Evolutionary conservation across 2,113 vertebrate genomes (phyloP).

Genomic region (Tyrannus savana): DNA sequence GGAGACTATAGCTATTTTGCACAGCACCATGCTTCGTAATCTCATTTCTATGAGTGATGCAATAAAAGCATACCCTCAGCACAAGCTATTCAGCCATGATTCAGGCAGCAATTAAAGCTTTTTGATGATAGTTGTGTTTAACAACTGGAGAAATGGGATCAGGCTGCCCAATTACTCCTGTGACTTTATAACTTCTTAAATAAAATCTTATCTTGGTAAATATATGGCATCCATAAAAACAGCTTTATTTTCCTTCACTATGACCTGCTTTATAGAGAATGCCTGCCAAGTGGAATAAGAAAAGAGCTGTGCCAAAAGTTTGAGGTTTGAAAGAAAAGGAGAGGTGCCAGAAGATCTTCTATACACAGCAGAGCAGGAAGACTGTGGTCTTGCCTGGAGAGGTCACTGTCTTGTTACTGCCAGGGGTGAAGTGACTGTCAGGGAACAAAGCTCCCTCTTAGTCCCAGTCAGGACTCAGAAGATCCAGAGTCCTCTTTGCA

Average conservation of each 20-base stretch:
- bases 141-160: constrained; percentile 9
- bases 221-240: background rate
- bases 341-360: background rate
- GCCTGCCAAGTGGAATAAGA: background rate
- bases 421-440: background rate
- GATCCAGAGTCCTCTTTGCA: background rate
- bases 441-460: background rate
- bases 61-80: background rate
- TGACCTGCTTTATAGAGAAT: background rate
- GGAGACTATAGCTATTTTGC: background rate
- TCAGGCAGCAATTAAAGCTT: background rate
- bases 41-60: background rate
- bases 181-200: background rate
- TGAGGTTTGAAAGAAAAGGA: background rate
- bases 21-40: background rate
- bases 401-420: background rate
- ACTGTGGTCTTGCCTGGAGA: background rate
- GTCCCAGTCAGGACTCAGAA: background rate
- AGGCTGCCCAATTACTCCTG: constrained; percentile 3
- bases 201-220: background rate
- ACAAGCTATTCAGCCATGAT: background rate
- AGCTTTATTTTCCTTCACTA: background rate
- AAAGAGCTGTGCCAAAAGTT: background rate
- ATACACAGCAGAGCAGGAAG: background rate
- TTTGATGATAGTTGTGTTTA: background rate